phyloP scores from a whole-genome alignment of 2,888 invertebrate genomes.

The Mesorhabditis sp. region DNA sequence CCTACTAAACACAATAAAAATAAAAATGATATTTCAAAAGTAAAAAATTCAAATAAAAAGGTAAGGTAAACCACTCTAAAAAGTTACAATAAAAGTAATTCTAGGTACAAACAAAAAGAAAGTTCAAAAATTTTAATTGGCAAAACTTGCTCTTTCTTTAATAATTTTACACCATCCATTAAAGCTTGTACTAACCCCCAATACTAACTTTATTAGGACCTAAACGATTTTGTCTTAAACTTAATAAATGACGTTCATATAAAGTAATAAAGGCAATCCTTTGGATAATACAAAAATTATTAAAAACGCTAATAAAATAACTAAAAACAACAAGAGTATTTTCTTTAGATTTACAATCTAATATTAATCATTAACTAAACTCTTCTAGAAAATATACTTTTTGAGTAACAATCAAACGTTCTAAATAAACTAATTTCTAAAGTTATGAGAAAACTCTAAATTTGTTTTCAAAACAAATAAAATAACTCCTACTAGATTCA shows the following conservation, averaged over 20 bases:
- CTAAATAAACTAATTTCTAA: conserved; percentile 43
- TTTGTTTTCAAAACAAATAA: conserved; percentile 44
- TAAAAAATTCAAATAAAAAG: conserved; percentile 38
- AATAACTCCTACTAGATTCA: conserved; percentile 40
- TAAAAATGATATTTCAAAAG: conserved; percentile 35
- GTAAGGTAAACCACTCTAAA: conserved; percentile 36
- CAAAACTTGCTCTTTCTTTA: conserved; percentile 39
- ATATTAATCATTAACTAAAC: conserved; percentile 38
- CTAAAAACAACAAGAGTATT: conserved; percentile 31
- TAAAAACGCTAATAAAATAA: conserved; percentile 27
- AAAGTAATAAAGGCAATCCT: conserved; percentile 47
- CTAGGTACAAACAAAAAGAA: conserved; percentile 41
- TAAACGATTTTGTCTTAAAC: conserved; percentile 41
- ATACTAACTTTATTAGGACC: conserved; percentile 45
- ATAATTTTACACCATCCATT: conserved; percentile 44
- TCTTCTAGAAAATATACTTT: conserved; percentile 36
- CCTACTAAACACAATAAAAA: conserved; percentile 47
- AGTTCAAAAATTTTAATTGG: conserved; percentile 34
- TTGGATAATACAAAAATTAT: conserved; percentile 38
- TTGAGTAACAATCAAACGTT: conserved; percentile 43
- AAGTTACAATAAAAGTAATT: conserved; percentile 37
- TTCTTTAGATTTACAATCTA: conserved; percentile 46
- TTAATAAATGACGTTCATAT: conserved; percentile 42
- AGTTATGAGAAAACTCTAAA: conserved; percentile 31
- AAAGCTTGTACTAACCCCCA: conserved; percentile 44